Percentiles rank a stretch among this genome's conserved stretches.
phyloP scores from a whole-genome alignment of 1,140 invertebrate species.

The Dinothrombium tinctorium region DNA sequence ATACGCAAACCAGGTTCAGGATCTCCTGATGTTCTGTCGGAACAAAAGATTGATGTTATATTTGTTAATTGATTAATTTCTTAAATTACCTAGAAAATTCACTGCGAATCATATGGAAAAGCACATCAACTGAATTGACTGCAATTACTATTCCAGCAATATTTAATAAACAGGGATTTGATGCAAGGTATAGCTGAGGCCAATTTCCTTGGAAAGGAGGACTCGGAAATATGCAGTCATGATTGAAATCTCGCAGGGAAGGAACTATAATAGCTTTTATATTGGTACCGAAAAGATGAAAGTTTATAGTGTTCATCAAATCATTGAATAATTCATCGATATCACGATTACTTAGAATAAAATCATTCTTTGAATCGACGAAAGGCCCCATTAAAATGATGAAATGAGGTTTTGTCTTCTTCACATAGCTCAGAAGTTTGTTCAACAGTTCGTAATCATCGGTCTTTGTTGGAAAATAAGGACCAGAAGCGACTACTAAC shows the following conservation, averaged over 20 bases:
- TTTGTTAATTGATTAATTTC: no score
- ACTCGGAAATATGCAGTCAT: constrained; percentile 53
- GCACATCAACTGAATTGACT: constrained; percentile 49
- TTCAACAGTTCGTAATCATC: constrained; percentile 1
- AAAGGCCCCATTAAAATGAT: constrained; percentile 61
- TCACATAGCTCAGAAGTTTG: constrained; percentile 26
- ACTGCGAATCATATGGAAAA: constrained; percentile 49
- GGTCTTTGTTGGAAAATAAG: neutral
- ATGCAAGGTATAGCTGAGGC: constrained; percentile 21
- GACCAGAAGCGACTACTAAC: neutral
- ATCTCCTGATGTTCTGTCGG: neutral
- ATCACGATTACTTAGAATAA: neutral
- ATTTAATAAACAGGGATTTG: constrained; percentile 54
- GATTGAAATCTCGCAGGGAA: constrained; percentile 46
- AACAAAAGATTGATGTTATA: no score
- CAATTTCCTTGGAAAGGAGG: constrained; percentile 26
- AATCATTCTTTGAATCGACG: constrained; percentile 28
- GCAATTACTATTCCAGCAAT: constrained; percentile 49
- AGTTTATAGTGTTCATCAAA: neutral
- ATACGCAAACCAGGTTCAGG: constrained; percentile 27
- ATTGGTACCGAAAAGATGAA: constrained; percentile 24
- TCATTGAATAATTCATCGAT: constrained; percentile 3
- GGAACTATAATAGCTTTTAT: constrained; percentile 47
- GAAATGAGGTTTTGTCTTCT: constrained; percentile 34
- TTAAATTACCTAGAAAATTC: constrained; percentile 43